These are phyloP conservation scores for Mnemiopsis leidyi DNA, from an alignment of 37 sponge, comb jelly and placozoan species.

Conservation along the genomic window DNA sequence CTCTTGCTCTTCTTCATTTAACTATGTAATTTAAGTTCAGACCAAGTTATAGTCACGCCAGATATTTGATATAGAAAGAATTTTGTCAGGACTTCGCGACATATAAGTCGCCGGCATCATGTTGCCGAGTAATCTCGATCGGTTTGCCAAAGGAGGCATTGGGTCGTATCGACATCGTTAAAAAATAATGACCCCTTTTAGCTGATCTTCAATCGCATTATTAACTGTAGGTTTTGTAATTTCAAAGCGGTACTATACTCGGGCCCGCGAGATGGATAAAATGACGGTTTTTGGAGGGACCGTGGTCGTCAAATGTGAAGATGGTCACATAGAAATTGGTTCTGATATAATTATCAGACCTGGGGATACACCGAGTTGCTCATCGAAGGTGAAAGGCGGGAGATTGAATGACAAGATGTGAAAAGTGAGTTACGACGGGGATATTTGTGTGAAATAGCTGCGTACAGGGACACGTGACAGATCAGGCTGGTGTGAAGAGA, in stretches of 20 bases:
- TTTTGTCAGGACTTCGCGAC: not conserved
- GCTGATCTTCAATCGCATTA: not conserved
- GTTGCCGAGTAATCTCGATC: not conserved
- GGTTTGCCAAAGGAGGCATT: not conserved
- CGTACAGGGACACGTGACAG: not conserved
- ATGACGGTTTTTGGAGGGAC: not conserved
- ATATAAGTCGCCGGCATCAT: not conserved
- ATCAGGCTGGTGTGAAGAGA: not conserved
- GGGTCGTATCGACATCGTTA: not conserved
- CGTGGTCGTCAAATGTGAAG: not conserved
- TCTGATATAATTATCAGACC: not conserved
- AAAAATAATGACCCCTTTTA: not conserved
- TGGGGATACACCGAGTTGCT: not conserved
- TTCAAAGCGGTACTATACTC: not conserved
- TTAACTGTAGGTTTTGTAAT: not conserved
- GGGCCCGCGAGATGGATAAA: not conserved
- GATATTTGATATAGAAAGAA: not conserved
- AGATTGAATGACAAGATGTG: not conserved
- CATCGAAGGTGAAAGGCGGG: not conserved
- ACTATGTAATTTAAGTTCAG: not conserved
- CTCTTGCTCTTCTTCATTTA: too few relatives aligned
- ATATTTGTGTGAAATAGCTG: not conserved
- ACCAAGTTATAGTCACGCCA: not conserved
- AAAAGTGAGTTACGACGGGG: not conserved
- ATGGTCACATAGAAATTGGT: not conserved